Conservation (phyloP, 2,888 invertebrate species). For the Branchinecta sandiegonensis region DNA sequence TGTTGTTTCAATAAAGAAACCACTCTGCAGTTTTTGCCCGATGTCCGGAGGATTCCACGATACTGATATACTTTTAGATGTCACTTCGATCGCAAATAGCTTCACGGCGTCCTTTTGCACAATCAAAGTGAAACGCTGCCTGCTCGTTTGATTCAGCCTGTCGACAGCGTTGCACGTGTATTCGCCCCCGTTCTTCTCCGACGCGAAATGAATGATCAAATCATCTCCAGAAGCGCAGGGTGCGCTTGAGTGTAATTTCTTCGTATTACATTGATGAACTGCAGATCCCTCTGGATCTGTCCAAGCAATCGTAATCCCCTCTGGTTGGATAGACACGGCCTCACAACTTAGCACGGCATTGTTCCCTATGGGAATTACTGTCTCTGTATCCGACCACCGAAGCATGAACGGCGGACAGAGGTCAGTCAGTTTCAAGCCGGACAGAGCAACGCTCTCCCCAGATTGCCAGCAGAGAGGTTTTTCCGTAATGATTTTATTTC, state of each 20-base stretch:
- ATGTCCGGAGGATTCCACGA: neutral
- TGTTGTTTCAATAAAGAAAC: neutral
- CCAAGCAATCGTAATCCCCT: neutral
- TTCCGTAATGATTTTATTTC: neutral
- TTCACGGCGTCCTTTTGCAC: neutral
- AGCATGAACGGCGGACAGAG: neutral
- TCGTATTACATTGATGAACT: neutral
- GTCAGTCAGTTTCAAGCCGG: neutral
- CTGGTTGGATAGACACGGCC: neutral
- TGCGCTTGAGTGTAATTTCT: neutral
- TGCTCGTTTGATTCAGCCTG: neutral
- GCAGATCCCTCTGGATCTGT: neutral
- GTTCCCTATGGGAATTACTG: neutral
- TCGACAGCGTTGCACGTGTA: neutral
- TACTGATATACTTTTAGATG: slow-evolving; percentile 4
- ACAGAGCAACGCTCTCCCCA: neutral
- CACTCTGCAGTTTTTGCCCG: neutral
- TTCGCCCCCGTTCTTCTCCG: neutral
- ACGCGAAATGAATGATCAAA: neutral
- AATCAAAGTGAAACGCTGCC: neutral
- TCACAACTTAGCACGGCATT: neutral
- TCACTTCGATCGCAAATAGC: neutral
- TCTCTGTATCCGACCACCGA: neutral
- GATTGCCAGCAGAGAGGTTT: neutral
- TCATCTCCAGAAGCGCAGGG: neutral